phyloP scores from a whole-genome alignment of 1,140 invertebrate genomes.

The Aplysia californica region DNA sequence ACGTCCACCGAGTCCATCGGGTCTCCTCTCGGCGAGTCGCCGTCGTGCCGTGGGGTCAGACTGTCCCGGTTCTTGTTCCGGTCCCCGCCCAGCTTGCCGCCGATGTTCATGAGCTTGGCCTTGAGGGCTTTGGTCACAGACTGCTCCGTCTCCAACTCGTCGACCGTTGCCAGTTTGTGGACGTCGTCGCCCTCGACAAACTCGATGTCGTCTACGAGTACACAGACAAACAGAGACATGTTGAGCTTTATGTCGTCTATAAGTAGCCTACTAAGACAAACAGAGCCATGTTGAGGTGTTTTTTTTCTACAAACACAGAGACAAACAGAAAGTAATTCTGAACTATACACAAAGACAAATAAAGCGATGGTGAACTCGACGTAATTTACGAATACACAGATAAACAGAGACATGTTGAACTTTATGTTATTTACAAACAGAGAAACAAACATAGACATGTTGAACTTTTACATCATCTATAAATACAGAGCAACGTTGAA shows the following conservation, averaged over 20 bases:
- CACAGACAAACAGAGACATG: too few relatives aligned
- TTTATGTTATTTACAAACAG: neutral
- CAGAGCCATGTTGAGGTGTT: neutral
- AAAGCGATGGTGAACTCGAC: neutral
- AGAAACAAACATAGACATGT: too few relatives aligned
- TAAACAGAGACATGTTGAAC: neutral
- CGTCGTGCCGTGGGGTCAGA: neutral
- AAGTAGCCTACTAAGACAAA: neutral
- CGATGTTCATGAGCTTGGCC: slow-evolving; percentile 5
- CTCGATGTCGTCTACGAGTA: slow-evolving; percentile 25
- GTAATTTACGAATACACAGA: neutral
- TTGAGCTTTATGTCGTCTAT: neutral
- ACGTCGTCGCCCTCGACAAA: slow-evolving; percentile 6
- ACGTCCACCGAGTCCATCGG: neutral
- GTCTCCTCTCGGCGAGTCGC: slow-evolving; percentile 6
- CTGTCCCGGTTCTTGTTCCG: slow-evolving; percentile 6
- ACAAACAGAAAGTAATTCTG: too few relatives aligned
- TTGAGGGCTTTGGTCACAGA: neutral
- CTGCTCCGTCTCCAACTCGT: slow-evolving; percentile 13
- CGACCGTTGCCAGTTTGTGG: neutral
- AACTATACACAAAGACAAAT: neutral
- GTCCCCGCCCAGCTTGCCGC: slow-evolving; percentile 9
- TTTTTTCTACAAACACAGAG: neutral
- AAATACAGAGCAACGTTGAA: neutral
- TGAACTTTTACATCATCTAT: too few relatives aligned